These are phyloP conservation scores for Diacarnus erythraeanus DNA, from an alignment of 37 sponge, comb jelly and placozoan genomes.

Conservation along the genomic window DNA sequence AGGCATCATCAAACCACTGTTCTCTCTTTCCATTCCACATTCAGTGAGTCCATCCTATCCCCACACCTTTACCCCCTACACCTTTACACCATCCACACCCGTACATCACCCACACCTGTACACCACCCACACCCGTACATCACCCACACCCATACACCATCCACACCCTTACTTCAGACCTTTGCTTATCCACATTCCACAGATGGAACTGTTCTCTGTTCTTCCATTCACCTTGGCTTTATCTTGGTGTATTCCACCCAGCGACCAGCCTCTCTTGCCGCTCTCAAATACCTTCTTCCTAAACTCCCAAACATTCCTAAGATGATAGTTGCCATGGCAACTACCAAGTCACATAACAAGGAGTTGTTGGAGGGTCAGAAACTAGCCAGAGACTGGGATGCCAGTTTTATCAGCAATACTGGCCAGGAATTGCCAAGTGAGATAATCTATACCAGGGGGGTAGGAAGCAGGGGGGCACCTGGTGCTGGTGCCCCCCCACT, in stretches of 20 bases:
- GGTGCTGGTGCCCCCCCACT: no score
- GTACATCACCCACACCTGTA: no score
- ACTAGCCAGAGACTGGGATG: constrained; percentile 21
- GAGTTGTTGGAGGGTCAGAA: constrained; percentile 44
- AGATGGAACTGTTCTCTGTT: constrained; percentile 24
- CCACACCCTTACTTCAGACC: no score
- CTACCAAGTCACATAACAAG: constrained; percentile 11
- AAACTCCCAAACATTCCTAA: constrained; percentile 40
- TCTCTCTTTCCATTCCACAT: constrained; percentile 33
- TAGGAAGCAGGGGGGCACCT: no score
- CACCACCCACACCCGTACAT: no score
- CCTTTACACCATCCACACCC: no score
- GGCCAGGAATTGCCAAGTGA: constrained; percentile 14
- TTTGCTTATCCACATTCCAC: no score
- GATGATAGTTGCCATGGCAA: constrained; percentile 45
- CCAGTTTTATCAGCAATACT: constrained; percentile 21
- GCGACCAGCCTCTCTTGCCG: constrained; percentile 52
- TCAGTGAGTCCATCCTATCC: constrained; percentile 59
- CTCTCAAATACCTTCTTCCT: constrained; percentile 32
- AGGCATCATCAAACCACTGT: constrained; percentile 12
- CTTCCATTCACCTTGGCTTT: constrained; percentile 30
- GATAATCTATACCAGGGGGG: no score
- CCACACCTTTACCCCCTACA: no score
- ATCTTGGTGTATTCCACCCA: constrained; percentile 57
- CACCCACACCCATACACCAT: no score